A percentile compares a stretch with the other conserved stretches of the same genome.
Evolutionary conservation across 2,888 invertebrate species (phyloP).

Genomic region (Amphipyra berbera): DNA sequence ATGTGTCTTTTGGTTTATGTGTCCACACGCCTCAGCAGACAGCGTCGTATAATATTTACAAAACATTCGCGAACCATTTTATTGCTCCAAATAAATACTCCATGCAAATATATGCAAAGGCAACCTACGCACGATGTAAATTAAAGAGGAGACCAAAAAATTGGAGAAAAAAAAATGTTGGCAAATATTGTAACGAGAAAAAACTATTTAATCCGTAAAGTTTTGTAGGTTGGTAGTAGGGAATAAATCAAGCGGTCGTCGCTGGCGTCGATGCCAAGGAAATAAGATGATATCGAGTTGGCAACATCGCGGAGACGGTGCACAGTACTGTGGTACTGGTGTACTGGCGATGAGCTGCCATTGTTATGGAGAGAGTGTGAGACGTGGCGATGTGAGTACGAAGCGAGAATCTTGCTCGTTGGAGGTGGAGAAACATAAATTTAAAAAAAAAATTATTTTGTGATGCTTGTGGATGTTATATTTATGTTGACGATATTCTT

Average conservation of each 20-base stretch:
- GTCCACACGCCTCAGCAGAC: conserved; percentile 31
- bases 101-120: conserved; percentile 50
- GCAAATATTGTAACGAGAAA: conserved; percentile 75
- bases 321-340: conserved; percentile 50
- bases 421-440: conserved; percentile 28
- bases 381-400: conserved; percentile 29
- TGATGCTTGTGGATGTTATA: no score
- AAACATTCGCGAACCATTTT: conserved; percentile 45
- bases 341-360: conserved; percentile 52
- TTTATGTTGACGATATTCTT: no score
- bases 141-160: conserved; percentile 62
- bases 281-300: conserved; percentile 88
- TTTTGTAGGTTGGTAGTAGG: conserved; percentile 86
- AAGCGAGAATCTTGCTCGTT: conserved; percentile 26
- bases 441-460: no score
- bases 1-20: conserved; percentile 29
- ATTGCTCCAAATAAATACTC: conserved; percentile 48
- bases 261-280: conserved; percentile 86
- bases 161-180: conserved; percentile 61
- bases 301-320: conserved; percentile 75
- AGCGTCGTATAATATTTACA: conserved; percentile 46
- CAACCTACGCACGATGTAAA: conserved; percentile 62
- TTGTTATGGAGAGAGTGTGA: conserved; percentile 59
- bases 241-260: conserved; percentile 84
- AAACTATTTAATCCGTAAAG: conserved; percentile 87